These are phyloP conservation scores for Scomberomorus guttatus DNA, from an alignment of 2,797 vertebrate species.

Conservation along the genomic window DNA sequence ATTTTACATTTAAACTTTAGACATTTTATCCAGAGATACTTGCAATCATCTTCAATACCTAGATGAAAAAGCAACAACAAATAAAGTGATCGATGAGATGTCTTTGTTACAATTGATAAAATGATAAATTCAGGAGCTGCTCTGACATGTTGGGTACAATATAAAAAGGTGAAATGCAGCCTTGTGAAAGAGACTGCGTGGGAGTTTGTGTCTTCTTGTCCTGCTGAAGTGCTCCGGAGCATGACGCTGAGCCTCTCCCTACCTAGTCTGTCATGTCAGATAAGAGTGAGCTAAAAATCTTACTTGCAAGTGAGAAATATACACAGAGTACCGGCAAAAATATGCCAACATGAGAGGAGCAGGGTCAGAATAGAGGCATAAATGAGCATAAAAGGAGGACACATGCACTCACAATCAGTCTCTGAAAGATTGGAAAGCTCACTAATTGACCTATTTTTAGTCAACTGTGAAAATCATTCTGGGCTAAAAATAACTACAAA, in stretches of 20 bases:
- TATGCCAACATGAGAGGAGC: not conserved
- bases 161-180: too few relatives aligned
- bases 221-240: too few relatives aligned
- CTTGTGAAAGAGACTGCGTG: not conserved
- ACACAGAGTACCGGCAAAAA: not conserved
- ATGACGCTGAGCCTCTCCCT: not conserved
- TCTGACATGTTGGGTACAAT: not conserved
- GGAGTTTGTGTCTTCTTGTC: not conserved
- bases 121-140: not conserved
- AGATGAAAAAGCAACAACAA: not conserved
- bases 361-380: slow-evolving; percentile 16
- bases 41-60: not conserved
- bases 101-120: not conserved
- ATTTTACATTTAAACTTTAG: not conserved
- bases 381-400: slow-evolving; percentile 25
- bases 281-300: too few relatives aligned
- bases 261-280: too few relatives aligned
- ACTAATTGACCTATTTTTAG: slow-evolving; percentile 76
- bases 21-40: not conserved
- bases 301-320: too few relatives aligned
- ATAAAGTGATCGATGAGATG: too few relatives aligned
- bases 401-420: not conserved
- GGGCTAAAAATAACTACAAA: slow-evolving; percentile 70
- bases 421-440: slow-evolving; percentile 22
- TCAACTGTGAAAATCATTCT: slow-evolving; percentile 67